phyloP scores from a whole-genome alignment of 2,113 vertebrate genomes.

The Apistogramma diplotaenia region DNA sequence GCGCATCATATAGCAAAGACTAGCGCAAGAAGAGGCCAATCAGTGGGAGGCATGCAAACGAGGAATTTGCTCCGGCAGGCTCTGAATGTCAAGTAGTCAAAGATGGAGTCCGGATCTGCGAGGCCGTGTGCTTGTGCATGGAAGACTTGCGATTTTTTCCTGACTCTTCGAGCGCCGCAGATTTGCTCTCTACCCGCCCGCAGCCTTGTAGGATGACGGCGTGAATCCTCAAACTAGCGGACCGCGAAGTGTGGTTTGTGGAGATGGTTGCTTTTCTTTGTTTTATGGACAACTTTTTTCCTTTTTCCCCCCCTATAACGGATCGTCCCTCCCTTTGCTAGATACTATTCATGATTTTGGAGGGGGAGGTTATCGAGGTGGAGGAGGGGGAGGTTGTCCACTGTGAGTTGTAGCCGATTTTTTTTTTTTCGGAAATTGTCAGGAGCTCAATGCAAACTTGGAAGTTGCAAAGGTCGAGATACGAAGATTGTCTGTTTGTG shows the following conservation, averaged over 20 bases:
- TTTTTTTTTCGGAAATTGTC: constrained; percentile 71
- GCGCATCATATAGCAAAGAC: constrained; percentile 77
- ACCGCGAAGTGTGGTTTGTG: constrained; percentile 37
- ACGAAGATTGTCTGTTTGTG: constrained; percentile 23
- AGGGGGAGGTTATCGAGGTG: constrained; percentile 27
- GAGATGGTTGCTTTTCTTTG: constrained; percentile 64
- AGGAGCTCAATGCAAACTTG: constrained; percentile 72
- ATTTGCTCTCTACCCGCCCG: constrained; percentile 6
- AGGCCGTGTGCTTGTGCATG: constrained; percentile 84
- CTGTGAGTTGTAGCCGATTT: constrained; percentile 72
- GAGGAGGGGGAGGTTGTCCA: constrained; percentile 35
- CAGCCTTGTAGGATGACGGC: constrained; percentile 35
- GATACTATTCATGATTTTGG: constrained; percentile 79
- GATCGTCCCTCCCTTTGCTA: constrained; percentile 78
- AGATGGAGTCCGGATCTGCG: constrained; percentile 92
- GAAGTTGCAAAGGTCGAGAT: constrained; percentile 62
- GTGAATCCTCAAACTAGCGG: constrained; percentile 16
- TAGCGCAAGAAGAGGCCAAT: constrained; percentile 88
- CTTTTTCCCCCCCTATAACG: constrained; percentile 49
- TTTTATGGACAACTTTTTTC: constrained; percentile 77
- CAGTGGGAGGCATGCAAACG: constrained; percentile 82
- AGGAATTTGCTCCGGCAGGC: constrained; percentile 85
- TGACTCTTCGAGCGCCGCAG: constrained; percentile 28
- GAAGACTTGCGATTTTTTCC: constrained; percentile 59
- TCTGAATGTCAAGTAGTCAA: constrained; percentile 98